These are phyloP conservation scores for Romanogobio albipinnatus DNA, from an alignment of 2,113 vertebrate genomes.

Conservation along the genomic window DNA sequence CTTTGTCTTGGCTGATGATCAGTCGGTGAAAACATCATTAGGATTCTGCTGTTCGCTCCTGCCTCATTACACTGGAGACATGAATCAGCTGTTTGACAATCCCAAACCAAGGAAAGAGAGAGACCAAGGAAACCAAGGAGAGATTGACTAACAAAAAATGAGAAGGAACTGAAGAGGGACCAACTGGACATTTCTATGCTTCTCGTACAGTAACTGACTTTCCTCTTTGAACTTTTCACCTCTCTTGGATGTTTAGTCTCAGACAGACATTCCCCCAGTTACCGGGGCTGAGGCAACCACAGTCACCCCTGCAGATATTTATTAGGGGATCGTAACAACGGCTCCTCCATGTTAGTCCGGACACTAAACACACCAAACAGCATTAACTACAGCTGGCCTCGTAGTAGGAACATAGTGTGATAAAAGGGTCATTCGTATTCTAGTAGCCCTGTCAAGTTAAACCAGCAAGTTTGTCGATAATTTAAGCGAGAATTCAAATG, in stretches of 20 bases:
- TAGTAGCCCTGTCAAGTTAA: background rate
- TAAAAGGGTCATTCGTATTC: constrained; percentile 28
- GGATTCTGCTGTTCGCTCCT: constrained; percentile 61
- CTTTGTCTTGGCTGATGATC: constrained; percentile 60
- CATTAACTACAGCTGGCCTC: constrained; percentile 22
- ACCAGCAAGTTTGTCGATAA: background rate
- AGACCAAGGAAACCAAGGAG: background rate
- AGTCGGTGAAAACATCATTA: constrained; percentile 56
- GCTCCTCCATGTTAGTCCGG: constrained; percentile 49
- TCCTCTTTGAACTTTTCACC: constrained; percentile 35
- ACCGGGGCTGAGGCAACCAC: constrained; percentile 77
- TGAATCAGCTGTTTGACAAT: constrained; percentile 71
- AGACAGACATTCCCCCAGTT: constrained; percentile 70
- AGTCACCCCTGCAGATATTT: constrained; percentile 66
- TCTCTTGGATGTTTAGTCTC: constrained; percentile 67
- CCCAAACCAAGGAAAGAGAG: constrained; percentile 6
- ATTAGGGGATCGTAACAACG: constrained; percentile 62
- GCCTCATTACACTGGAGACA: constrained; percentile 56
- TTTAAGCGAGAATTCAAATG: background rate
- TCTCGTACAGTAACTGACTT: background rate
- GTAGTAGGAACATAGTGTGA: background rate
- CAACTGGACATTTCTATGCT: background rate
- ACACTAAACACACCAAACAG: constrained; percentile 3
- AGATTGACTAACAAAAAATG: background rate
- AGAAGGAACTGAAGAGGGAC: background rate